Evolutionary conservation across 2,888 invertebrate species (phyloP).

Genomic region (Vannuccia rotundouncinata): DNA sequence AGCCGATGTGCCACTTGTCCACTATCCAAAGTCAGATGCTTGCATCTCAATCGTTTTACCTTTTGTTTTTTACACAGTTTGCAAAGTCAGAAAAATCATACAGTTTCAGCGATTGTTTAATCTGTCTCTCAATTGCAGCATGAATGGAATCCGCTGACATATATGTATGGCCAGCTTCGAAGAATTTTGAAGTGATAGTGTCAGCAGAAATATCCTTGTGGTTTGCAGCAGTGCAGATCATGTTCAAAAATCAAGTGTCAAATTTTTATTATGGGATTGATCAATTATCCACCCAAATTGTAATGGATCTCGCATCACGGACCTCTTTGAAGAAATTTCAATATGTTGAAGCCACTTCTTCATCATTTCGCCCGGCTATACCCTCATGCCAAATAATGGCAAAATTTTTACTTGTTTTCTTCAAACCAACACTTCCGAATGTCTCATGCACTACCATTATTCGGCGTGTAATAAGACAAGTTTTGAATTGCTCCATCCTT

Average conservation of each 20-base stretch:
- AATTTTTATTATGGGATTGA: slow-evolving; percentile 40
- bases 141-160: not conserved
- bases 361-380: slow-evolving; percentile 35
- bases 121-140: slow-evolving; percentile 35
- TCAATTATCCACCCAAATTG: slow-evolving; percentile 41
- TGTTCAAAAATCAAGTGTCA: not conserved
- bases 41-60: slow-evolving; percentile 34
- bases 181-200: not conserved
- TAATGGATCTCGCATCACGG: slow-evolving; percentile 35
- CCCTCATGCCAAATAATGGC: too few species aligned
- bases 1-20: slow-evolving; percentile 29
- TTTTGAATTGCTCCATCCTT: slow-evolving; percentile 2
- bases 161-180: not conserved
- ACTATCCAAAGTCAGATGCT: slow-evolving; percentile 10
- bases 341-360: slow-evolving; percentile 39
- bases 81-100: not conserved
- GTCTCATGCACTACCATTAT: slow-evolving; percentile 25
- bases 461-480: not conserved
- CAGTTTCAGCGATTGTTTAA: slow-evolving; percentile 6
- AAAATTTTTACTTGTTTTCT: too few species aligned
- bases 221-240: slow-evolving; percentile 19
- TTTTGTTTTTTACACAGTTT: slow-evolving; percentile 36
- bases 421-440: slow-evolving; percentile 30
- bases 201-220: slow-evolving; percentile 35
- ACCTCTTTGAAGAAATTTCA: slow-evolving; percentile 12